Conservation (phyloP, 2,888 invertebrate species). For the Tetanocera ferruginea region DNA sequence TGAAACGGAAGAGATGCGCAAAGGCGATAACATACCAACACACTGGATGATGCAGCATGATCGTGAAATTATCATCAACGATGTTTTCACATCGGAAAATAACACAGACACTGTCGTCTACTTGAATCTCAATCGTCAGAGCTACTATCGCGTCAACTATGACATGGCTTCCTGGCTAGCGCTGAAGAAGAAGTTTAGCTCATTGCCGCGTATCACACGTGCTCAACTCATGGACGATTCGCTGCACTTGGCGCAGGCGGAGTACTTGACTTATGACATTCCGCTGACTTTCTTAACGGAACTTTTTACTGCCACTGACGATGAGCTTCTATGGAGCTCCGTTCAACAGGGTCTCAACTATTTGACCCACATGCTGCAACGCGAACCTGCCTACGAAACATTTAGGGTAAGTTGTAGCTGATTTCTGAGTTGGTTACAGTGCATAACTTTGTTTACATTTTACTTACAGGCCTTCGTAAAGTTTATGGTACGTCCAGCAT, state of each 20-base stretch:
- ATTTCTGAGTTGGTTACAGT: background rate
- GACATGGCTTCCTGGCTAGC: slow-evolving; percentile 75
- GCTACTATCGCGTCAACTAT: slow-evolving; percentile 78
- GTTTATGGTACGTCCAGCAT: slow-evolving; percentile 68
- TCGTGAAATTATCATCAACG: slow-evolving; percentile 59
- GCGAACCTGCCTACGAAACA: slow-evolving; percentile 74
- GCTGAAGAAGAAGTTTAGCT: slow-evolving; percentile 72
- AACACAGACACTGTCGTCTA: slow-evolving; percentile 65
- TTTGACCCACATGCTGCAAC: slow-evolving; percentile 73
- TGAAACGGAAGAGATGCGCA: slow-evolving; percentile 62
- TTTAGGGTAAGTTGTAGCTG: slow-evolving; percentile 71
- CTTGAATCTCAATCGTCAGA: slow-evolving; percentile 71
- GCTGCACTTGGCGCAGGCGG: slow-evolving; percentile 73
- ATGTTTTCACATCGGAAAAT: slow-evolving; percentile 60
- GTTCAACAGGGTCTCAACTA: slow-evolving; percentile 74
- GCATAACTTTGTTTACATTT: background rate
- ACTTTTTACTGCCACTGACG: slow-evolving; percentile 70
- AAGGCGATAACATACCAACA: slow-evolving; percentile 62
- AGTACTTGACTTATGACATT: slow-evolving; percentile 73
- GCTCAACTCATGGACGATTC: slow-evolving; percentile 81
- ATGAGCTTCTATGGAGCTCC: slow-evolving; percentile 75
- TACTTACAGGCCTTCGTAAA: slow-evolving; percentile 66
- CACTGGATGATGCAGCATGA: slow-evolving; percentile 66
- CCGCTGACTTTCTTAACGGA: slow-evolving; percentile 72
- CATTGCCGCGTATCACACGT: slow-evolving; percentile 74